These are phyloP conservation scores for Oreonectes daqikongensis DNA, from an alignment of 2,797 vertebrate species.

Conservation along the genomic window DNA sequence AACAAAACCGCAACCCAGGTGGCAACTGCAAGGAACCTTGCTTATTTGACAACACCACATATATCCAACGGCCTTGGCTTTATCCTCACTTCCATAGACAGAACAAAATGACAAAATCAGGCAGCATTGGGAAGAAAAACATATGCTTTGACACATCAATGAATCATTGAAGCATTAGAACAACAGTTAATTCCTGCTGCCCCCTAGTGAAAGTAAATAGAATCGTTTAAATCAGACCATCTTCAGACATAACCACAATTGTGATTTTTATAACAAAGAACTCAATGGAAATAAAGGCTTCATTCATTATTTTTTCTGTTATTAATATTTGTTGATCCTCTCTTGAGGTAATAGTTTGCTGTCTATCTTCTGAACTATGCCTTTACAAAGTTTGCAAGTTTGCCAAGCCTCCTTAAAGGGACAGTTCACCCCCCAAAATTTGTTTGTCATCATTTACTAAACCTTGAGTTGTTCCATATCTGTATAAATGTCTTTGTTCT, in stretches of 20 bases:
- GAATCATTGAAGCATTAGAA: background rate
- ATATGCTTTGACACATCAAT: background rate
- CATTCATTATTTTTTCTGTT: too few species aligned
- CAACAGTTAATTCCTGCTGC: slow-evolving; percentile 40
- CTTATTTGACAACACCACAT: background rate
- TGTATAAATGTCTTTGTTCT: too few species aligned
- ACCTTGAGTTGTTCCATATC: too few species aligned
- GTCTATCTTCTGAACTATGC: too few species aligned
- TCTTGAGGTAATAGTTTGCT: too few species aligned
- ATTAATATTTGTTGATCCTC: too few species aligned
- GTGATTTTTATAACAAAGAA: too few species aligned
- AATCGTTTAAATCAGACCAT: background rate
- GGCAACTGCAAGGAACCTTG: background rate
- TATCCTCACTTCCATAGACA: background rate
- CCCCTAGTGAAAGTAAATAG: slow-evolving; percentile 37
- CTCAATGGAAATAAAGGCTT: too few species aligned
- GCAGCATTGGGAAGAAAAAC: background rate
- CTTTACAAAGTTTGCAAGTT: too few species aligned
- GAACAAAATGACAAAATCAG: background rate
- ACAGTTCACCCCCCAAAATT: too few species aligned
- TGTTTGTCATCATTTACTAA: too few species aligned
- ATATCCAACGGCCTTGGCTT: background rate
- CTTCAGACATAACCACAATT: background rate
- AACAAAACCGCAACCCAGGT: background rate
- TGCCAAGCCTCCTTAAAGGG: too few species aligned